Evolutionary conservation across 2,797 vertebrate species (phyloP).

Genomic region (Antrozous pallidus): DNA sequence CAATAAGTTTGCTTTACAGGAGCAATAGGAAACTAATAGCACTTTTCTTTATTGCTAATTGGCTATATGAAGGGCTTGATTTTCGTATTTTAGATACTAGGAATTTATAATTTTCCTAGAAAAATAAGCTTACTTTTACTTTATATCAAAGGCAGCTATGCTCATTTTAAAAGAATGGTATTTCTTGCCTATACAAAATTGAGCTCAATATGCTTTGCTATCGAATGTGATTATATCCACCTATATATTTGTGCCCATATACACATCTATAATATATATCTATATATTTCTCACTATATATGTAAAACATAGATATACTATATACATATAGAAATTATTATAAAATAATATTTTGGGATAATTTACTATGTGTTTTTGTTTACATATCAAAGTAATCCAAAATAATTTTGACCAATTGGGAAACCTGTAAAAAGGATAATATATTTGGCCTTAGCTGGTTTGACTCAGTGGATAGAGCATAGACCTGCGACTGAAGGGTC

Average conservation of each 20-base stretch:
- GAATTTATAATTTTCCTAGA: background rate
- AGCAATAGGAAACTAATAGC: background rate
- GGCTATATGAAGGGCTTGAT: background rate
- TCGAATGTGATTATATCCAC: background rate
- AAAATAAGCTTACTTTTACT: slow-evolving; percentile 2
- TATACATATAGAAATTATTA: background rate
- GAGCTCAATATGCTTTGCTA: background rate
- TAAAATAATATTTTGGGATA: background rate
- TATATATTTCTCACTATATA: too few species aligned
- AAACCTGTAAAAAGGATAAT: background rate
- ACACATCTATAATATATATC: background rate
- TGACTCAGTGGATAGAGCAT: too few species aligned
- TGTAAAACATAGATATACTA: background rate
- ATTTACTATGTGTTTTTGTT: background rate
- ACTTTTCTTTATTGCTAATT: background rate
- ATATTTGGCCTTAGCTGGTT: too few species aligned
- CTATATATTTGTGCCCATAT: background rate
- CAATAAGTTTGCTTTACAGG: background rate
- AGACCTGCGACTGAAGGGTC: too few species aligned
- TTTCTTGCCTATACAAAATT: background rate
- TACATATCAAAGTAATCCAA: background rate
- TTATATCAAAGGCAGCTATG: background rate
- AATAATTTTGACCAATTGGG: background rate
- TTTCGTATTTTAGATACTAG: background rate
- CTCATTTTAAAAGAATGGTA: background rate